Evolutionary conservation across 2,113 vertebrate genomes (phyloP).

Genomic region (Alligator mississippiensis): DNA sequence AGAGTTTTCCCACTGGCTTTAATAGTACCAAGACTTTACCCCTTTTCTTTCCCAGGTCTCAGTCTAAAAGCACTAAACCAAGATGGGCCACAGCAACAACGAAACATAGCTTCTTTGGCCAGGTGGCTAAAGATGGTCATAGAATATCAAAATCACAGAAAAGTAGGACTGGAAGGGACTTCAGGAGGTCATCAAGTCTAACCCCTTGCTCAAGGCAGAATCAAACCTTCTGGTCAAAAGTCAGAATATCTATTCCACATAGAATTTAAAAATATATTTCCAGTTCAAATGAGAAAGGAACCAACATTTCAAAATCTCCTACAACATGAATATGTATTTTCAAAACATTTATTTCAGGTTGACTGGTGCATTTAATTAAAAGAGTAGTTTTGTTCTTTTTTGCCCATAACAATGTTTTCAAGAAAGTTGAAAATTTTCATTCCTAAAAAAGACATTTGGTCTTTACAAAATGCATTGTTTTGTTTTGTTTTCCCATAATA

Average conservation of each 20-base stretch:
- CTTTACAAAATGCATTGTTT: background rate
- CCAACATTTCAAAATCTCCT: background rate
- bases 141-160: no score
- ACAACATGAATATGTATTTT: background rate
- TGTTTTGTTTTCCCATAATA: background rate
- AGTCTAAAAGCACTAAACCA: background rate
- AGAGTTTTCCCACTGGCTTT: background rate
- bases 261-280: background rate
- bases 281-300: background rate
- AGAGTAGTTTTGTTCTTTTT: background rate
- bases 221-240: background rate
- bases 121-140: background rate
- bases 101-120: background rate
- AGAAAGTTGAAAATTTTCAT: background rate
- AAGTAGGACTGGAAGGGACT: no score
- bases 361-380: background rate
- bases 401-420: background rate
- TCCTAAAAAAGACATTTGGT: accelerated
- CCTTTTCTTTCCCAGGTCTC: background rate
- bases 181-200: no score
- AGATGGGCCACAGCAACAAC: background rate
- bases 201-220: no score
- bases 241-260: background rate
- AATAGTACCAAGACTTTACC: background rate
- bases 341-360: background rate